Evolutionary conservation across 2,797 vertebrate genomes (phyloP).

Genomic region (Hypotaenidia philippensis): DNA sequence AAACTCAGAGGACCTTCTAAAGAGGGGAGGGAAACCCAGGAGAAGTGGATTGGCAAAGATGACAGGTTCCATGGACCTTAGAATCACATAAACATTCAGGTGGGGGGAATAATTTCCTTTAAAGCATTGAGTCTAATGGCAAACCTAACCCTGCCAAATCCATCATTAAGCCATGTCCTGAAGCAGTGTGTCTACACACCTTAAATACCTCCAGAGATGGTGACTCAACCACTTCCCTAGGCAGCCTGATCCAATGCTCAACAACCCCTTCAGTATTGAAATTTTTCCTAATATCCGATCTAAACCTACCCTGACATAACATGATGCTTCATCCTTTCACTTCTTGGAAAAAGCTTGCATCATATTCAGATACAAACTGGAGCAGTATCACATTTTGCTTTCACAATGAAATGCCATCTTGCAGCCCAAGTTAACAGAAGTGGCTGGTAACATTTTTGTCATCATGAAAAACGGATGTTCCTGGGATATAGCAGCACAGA

Average conservation of each 20-base stretch:
- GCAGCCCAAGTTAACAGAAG: background rate
- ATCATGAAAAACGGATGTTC: background rate
- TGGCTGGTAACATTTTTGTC: background rate
- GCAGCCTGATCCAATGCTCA: background rate
- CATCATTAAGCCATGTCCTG: background rate
- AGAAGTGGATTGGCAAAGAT: background rate
- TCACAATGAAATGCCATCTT: background rate
- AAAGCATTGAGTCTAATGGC: background rate
- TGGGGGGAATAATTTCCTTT: background rate
- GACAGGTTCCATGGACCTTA: background rate
- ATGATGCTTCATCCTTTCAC: background rate
- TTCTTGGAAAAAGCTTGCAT: background rate
- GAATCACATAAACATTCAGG: background rate
- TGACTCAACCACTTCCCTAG: background rate
- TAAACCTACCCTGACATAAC: background rate
- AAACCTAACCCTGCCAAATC: background rate
- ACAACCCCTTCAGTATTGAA: background rate
- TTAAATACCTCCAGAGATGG: background rate
- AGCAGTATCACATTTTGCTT: background rate
- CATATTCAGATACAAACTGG: background rate
- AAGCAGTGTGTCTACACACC: fast-evolving
- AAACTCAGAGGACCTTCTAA: background rate
- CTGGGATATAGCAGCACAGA: background rate
- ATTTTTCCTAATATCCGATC: background rate
- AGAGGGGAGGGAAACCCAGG: background rate